phyloP scores from a whole-genome alignment of 2,113 vertebrate species.

The Tautogolabrus adspersus region DNA sequence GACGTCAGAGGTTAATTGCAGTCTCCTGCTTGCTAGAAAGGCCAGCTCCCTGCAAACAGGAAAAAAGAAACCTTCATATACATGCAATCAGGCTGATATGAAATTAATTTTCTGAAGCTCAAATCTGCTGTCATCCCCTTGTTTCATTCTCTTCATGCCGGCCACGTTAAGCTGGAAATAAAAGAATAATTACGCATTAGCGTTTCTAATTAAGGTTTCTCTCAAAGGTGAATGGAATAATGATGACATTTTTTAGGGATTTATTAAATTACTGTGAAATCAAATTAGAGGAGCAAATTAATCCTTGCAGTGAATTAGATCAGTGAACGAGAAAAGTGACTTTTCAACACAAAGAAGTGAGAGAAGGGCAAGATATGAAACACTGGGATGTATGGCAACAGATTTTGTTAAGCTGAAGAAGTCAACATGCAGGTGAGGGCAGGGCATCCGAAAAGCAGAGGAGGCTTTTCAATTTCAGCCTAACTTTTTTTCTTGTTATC shows the following conservation, averaged over 20 bases:
- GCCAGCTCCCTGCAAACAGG: conserved; percentile 9
- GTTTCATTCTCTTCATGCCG: conserved; percentile 25
- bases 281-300: conserved; percentile 65
- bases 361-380: conserved; percentile 2
- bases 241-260: conserved; percentile 52
- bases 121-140: conserved; percentile 48
- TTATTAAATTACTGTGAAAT: conserved; percentile 68
- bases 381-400: background rate
- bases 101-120: conserved; percentile 35
- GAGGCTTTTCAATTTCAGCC: background rate
- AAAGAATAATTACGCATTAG: conserved; percentile 62
- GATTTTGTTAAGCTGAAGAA: conserved; percentile 13
- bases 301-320: conserved; percentile 60
- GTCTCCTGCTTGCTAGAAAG: conserved; percentile 12
- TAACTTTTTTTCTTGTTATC: conserved; percentile 14
- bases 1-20: conserved; percentile 57
- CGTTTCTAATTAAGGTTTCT: conserved; percentile 58
- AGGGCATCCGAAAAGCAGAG: background rate
- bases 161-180: conserved; percentile 46
- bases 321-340: conserved; percentile 60
- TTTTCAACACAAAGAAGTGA: conserved; percentile 44
- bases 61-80: conserved; percentile 26
- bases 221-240: conserved; percentile 59
- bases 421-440: background rate
- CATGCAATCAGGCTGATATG: conserved; percentile 44